Base-by-base conservation (phyloP, 2,888 invertebrate species). In the Cheilosia grossa region DNA sequence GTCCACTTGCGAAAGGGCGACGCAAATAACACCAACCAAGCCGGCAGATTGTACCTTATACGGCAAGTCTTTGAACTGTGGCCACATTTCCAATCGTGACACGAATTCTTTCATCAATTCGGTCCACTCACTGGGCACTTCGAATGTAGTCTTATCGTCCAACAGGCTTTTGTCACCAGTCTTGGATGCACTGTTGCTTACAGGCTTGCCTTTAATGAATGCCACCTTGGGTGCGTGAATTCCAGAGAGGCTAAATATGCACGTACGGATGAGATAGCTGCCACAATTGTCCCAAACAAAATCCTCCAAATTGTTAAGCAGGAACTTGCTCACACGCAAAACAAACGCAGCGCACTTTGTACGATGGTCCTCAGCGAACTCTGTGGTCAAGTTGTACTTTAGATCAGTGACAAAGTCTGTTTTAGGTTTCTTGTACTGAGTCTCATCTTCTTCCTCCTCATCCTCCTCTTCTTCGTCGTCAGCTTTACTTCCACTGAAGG, bases 291-390 rank as follows among this genome's bases (percentile, higher is more conserved):
- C 96, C 94, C 95, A 95, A 0, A 96, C 93, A 89, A 96, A 97
- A 89, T 97, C 97, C 90, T 97, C 97, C 77, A 97, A 92, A 92
- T 97, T 97, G 90, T 97, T 97, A 0, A 97, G 91, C 24, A 95
- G 93, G 91, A 96, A 97, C 92, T 94, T 96, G 79, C 95, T 94
- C 4, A 96, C 92, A 91, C 95, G 96, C 15, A 95, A 86, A 1
- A 95, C 94, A 90, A 96, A 96, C 13, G 94, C 92, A 2, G 93
- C 92, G 87, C 95, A 96, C 54, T 92, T 93, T 40, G 92, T 89
- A n/a, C 93, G 89, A 82, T 94, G 94, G 2, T 92, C 92, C 5
- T 92, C 88, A 2, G 89, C 89, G 56, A 93, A 94, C 73, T 92
- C 90, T 0, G 88, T 87, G 21, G 88, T 88, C 24, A 89, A 70